A percentile compares a stretch with the other conserved stretches of the same genome.
Conservation (phyloP, 2,888 invertebrate genomes). For the Brenthis hecate region DNA sequence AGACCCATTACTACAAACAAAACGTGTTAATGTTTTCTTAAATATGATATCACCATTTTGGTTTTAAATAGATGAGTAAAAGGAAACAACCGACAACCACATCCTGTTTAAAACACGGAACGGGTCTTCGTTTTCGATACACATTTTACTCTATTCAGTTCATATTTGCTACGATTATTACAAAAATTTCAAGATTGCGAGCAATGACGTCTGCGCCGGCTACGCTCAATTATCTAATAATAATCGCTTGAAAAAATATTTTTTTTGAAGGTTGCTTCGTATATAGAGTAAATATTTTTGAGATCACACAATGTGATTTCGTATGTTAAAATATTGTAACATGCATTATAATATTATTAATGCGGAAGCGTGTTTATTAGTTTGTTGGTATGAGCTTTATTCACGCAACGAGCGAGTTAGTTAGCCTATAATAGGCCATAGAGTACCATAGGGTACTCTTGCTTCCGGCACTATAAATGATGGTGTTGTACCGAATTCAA, state of each 20-base stretch:
- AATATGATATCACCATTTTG: not conserved
- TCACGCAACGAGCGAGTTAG: too few relatives aligned
- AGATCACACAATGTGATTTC: not conserved
- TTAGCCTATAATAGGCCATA: too few relatives aligned
- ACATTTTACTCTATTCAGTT: constrained; percentile 13
- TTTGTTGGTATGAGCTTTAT: too few relatives aligned
- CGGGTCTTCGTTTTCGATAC: constrained; percentile 2
- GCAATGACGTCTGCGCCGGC: constrained; percentile 7
- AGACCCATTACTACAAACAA: too few relatives aligned
- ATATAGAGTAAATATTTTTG: constrained; percentile 2
- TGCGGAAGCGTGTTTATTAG: too few relatives aligned
- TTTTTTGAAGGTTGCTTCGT: constrained; percentile 24
- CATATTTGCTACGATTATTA: constrained; percentile 3
- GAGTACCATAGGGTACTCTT: too few relatives aligned
- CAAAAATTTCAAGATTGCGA: constrained; percentile 5
- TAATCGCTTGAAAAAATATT: constrained; percentile 4
- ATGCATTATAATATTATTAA: too few relatives aligned
- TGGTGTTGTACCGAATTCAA: too few relatives aligned
- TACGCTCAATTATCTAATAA: constrained; percentile 22
- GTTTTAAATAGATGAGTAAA: constrained; percentile 10
- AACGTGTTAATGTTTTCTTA: too few relatives aligned
- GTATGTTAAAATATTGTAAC: not conserved
- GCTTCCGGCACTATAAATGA: too few relatives aligned
- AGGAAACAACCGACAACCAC: constrained; percentile 7
- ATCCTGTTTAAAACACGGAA: constrained; percentile 16